These are phyloP conservation scores for Grammomys surdaster DNA, from an alignment of 2,113 vertebrate genomes.

Conservation along the genomic window DNA sequence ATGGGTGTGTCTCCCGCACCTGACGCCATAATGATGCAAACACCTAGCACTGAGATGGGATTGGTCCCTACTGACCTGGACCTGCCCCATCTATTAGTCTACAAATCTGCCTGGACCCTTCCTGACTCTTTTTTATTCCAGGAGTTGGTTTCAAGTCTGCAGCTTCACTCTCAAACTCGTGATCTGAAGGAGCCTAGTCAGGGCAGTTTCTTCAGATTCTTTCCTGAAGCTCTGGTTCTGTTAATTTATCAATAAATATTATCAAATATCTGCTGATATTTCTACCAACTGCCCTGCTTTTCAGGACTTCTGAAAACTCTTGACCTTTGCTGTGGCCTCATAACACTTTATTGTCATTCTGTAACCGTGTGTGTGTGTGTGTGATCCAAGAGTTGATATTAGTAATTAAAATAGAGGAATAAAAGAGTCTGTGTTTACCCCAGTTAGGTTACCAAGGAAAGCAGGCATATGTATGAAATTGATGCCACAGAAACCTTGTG, in stretches of 20 bases:
- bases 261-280: background rate
- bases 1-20: background rate
- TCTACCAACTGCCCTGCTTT: background rate
- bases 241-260: background rate
- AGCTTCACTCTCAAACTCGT: background rate
- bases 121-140: background rate
- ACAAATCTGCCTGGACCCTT: background rate
- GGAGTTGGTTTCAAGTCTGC: background rate
- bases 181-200: background rate
- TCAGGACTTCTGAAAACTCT: background rate
- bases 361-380: background rate
- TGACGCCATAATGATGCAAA: background rate
- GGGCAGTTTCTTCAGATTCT: background rate
- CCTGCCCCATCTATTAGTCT: background rate
- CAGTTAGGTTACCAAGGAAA: background rate
- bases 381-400: background rate
- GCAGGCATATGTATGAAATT: background rate
- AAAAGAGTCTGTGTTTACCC: background rate
- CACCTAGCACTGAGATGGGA: background rate
- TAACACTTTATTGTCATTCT: background rate
- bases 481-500: background rate
- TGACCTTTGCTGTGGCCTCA: background rate
- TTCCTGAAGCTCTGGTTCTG: background rate
- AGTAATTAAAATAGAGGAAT: background rate
- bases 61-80: background rate